Evolutionary conservation across 2,113 vertebrate genomes (phyloP).

Genomic region (Neotoma lepida): DNA sequence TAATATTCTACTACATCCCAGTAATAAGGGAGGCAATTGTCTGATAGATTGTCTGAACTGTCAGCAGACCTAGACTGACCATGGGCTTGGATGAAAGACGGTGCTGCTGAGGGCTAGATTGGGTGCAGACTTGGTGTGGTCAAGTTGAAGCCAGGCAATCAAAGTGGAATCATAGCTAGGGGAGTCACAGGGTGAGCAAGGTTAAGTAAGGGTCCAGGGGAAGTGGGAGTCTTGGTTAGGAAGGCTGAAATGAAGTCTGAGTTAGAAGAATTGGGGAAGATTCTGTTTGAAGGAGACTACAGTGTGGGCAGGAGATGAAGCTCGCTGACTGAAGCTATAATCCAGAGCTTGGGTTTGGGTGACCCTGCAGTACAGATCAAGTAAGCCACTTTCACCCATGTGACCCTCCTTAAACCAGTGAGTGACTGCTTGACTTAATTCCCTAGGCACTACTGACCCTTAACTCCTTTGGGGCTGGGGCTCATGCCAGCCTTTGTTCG

Average conservation of each 20-base stretch:
- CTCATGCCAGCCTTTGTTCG: background rate
- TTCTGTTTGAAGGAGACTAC: background rate
- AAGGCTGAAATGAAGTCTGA: slow-evolving; percentile 14
- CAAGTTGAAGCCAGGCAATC: background rate
- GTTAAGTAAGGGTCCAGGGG: background rate
- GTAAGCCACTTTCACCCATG: background rate
- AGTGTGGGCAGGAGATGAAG: background rate
- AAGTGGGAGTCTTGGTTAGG: background rate
- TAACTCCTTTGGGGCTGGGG: background rate
- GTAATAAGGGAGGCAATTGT: background rate
- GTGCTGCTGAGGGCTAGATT: background rate
- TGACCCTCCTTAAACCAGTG: background rate
- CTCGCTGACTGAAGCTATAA: background rate
- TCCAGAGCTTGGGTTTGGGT: background rate
- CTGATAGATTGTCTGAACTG: background rate
- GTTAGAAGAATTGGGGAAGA: background rate
- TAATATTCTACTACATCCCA: too few species aligned
- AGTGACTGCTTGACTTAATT: background rate
- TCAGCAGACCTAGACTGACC: background rate
- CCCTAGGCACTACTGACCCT: background rate
- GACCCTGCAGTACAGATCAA: background rate
- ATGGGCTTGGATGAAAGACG: background rate
- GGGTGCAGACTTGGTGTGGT: background rate
- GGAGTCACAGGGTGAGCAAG: background rate
- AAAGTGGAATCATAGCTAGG: background rate